Evolutionary conservation across 2,888 invertebrate genomes (phyloP).

Genomic region (Drosophila macrospina): DNA sequence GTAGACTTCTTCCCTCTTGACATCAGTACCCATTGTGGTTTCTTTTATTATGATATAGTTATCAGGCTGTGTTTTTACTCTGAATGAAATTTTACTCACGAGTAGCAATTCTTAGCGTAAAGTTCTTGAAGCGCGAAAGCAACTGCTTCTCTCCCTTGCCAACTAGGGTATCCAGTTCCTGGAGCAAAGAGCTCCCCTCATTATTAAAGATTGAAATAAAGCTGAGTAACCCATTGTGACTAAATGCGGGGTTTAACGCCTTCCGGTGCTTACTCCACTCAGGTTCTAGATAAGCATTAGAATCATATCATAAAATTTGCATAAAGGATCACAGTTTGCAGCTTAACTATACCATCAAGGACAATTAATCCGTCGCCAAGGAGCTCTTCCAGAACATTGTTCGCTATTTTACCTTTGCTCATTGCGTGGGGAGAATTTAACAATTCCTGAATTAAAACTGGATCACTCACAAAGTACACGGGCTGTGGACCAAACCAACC

Average conservation of each 20-base stretch:
- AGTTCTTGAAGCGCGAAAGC: conserved; percentile 38
- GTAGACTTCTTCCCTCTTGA: conserved; percentile 21
- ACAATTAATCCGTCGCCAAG: conserved; percentile 71
- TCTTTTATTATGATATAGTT: conserved; percentile 16
- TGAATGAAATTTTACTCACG: conserved; percentile 57
- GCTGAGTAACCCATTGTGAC: conserved; percentile 71
- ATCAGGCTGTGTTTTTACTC: not conserved
- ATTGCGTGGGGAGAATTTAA: conserved; percentile 70
- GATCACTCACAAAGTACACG: conserved; percentile 73
- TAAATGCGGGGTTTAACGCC: conserved; percentile 76
- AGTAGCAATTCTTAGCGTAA: conserved; percentile 62
- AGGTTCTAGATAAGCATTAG: conserved; percentile 47
- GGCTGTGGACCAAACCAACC: conserved; percentile 79
- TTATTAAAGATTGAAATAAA: conserved; percentile 77
- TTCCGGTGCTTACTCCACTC: conserved; percentile 75
- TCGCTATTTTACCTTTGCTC: conserved; percentile 59
- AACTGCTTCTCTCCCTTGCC: conserved; percentile 55
- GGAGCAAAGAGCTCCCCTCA: conserved; percentile 57
- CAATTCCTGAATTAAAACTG: conserved; percentile 67
- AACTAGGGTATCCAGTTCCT: conserved; percentile 47
- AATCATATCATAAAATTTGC: not conserved
- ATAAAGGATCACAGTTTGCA: not conserved
- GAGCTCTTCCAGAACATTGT: conserved; percentile 64
- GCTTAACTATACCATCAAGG: conserved; percentile 53
- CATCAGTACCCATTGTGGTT: conserved; percentile 47